Base-by-base conservation (phyloP, 2,888 invertebrate genomes). In the Pollenia angustigena region DNA sequence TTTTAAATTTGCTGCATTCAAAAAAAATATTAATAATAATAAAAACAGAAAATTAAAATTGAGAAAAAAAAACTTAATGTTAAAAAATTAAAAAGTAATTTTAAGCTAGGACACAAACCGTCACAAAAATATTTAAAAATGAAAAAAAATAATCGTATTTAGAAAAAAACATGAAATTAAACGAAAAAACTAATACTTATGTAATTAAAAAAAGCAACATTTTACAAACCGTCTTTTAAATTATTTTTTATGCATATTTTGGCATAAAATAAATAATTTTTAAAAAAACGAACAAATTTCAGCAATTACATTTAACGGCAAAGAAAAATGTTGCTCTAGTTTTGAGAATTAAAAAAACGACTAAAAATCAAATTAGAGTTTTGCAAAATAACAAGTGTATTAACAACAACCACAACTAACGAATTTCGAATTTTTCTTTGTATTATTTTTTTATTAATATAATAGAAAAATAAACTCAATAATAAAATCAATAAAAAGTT, bases 241-340 rank as follows among this genome's bases (percentile, higher is more conserved):
- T 88, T 88, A 86, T 84, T 64, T 88, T 89, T 88, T 88, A 89
- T 89, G 89, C 87, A 87, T 60, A 81, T 81, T 85, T 62, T 48
- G 66, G 85, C 87, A 88, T 88, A 88, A 88, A 86, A 87, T 85
- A 76, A 76, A 84, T 85, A 84, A 85, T 84, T 83, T 81, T 75
- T 50, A 69, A 78, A 71, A 52, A 54, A 84, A 72, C 64, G 40
- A 72, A 14, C 42, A 71, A 58, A 56, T 6, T 74, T 42, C 56
- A 42, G 10, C 40, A 60, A 82, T 11, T 44, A 75, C 40, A 58
- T 66, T 52, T 71, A 71, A 40, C 75, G 56, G 16, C 6, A n/a
- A 46, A 18, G 23, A 11, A 75, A 79, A 71, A 80, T 71, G 75
- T 84, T 87, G 86, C 72, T 69, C 75, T 72, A 85, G 11, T 56